Percentiles rank a stretch among this genome's conserved stretches.
phyloP scores from a whole-genome alignment of 2,113 vertebrate genomes.

The Antigone vipio region DNA sequence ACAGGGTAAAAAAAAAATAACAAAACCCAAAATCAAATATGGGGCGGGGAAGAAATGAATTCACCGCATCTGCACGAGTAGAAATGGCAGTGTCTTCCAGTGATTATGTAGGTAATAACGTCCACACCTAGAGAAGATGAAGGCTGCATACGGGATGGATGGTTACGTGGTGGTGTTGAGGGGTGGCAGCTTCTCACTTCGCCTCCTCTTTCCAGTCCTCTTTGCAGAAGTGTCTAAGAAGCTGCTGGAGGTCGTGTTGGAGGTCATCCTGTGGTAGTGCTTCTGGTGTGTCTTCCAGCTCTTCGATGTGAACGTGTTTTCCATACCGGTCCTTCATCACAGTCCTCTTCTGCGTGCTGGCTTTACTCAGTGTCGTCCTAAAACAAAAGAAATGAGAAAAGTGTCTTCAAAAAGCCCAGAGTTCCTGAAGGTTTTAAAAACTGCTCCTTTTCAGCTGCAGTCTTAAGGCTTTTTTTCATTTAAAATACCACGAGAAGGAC shows the following conservation, averaged over 20 bases:
- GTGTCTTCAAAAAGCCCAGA: neutral
- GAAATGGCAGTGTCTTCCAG: slow-evolving; percentile 56
- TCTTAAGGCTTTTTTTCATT: neutral
- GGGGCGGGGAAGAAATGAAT: slow-evolving; percentile 12
- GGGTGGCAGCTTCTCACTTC: slow-evolving; percentile 65
- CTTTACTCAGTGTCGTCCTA: slow-evolving; percentile 91
- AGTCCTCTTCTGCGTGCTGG: slow-evolving; percentile 89
- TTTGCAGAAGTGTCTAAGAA: slow-evolving; percentile 86
- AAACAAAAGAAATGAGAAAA: neutral
- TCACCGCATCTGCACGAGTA: slow-evolving; percentile 45
- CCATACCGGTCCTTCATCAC: slow-evolving; percentile 88
- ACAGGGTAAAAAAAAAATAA: slow-evolving; percentile 60
- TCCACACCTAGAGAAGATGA: neutral
- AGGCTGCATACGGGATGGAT: slow-evolving; percentile 27
- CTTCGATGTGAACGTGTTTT: slow-evolving; percentile 85
- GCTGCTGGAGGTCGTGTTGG: slow-evolving; percentile 87
- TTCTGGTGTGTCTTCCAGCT: slow-evolving; percentile 85
- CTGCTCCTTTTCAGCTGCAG: neutral
- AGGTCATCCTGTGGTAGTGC: slow-evolving; percentile 83
- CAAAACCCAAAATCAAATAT: slow-evolving; percentile 18
- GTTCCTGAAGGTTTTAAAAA: too few relatives aligned
- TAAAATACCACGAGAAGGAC: neutral
- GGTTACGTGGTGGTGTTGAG: slow-evolving; percentile 56
- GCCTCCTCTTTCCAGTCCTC: slow-evolving; percentile 73
- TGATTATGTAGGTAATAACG: neutral